Evolutionary conservation across 2,888 invertebrate species (phyloP), one percentile per base, ranked within the genome.

Genomic region (Stenchaetothrips biformis): DNA sequence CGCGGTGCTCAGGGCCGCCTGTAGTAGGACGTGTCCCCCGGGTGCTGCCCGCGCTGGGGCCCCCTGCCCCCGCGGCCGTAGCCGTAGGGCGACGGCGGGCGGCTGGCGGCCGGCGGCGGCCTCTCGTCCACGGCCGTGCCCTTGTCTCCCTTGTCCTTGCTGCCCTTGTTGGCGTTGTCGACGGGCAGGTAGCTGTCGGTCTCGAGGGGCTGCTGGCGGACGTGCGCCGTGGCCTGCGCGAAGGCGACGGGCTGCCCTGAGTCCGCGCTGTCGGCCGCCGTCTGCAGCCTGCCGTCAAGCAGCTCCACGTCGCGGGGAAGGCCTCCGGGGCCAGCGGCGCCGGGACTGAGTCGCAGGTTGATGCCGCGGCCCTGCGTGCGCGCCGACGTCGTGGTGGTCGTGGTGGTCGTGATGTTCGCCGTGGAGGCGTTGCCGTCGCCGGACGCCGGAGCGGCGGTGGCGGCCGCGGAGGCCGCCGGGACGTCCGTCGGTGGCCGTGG

Each of bases 261-360:
- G 37, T 37, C 67, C 67, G 21, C 21, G 67, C 21, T 25, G 11
- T 11, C 25, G 9, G 67, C 3, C 8, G 67, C 25, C 25, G 67
- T 37, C 21, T 25, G 67, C 6, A 74, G 67, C 7, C 67, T 21
- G 25, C 67, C 67, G 67, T 74, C 67, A 7, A 74, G 67, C 25
- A 74, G 67, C 67, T 74, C 67, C 67, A 74, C 67, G 21, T 74
- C 67, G 25, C 67, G 67, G 67, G 67, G 67, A 25, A 74, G 67
- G 21, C 16, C 16, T n/a, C 67, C 21, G 25, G 67, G 25, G 25
- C 67, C 67, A 11, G 25, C 21, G 67, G 25, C 21, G 21, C 67
- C 53, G 6, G 53, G 53, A 13, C 53, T 18, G 21, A 74, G 67
- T 3, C 67, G 67, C 2, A 74, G 21, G 67, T 74, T 74, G 21